phyloP scores from a whole-genome alignment of 53 echinoderm and acorn worm species.

The Patiria pectinifera region DNA sequence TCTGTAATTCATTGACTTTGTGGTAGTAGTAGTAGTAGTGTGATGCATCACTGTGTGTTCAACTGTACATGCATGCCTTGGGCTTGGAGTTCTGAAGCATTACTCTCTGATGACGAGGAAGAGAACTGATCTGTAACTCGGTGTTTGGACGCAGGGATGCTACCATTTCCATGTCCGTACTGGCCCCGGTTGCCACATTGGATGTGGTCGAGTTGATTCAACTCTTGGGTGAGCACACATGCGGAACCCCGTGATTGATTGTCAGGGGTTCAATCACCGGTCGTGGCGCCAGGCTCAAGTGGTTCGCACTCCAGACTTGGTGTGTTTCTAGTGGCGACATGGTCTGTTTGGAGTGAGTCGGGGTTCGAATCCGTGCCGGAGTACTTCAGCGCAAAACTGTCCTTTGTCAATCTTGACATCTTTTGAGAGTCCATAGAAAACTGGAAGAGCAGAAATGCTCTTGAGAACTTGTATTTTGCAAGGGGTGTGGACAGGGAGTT shows the following conservation, averaged over 20 bases:
- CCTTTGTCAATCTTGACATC: background rate
- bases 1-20: slow-evolving; percentile 4
- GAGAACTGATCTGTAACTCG: background rate
- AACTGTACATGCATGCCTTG: background rate
- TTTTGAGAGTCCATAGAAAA: background rate
- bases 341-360: background rate
- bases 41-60: slow-evolving; percentile 33
- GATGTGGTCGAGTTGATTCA: background rate
- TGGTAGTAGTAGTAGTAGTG: background rate
- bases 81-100: background rate
- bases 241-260: slow-evolving; percentile 4
- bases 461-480: background rate
- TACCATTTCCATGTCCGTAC: background rate
- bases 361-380: slow-evolving; percentile 13
- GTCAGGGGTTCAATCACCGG: slow-evolving; percentile 28
- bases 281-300: slow-evolving; percentile 30
- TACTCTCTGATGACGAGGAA: background rate
- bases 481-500: background rate
- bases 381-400: background rate
- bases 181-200: background rate
- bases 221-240: background rate
- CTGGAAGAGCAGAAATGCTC: background rate
- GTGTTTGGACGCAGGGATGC: background rate
- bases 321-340: slow-evolving; percentile 2
- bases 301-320: background rate